Evolutionary conservation across 2,113 vertebrate genomes (phyloP).

Genomic region (Zosterops borbonicus): DNA sequence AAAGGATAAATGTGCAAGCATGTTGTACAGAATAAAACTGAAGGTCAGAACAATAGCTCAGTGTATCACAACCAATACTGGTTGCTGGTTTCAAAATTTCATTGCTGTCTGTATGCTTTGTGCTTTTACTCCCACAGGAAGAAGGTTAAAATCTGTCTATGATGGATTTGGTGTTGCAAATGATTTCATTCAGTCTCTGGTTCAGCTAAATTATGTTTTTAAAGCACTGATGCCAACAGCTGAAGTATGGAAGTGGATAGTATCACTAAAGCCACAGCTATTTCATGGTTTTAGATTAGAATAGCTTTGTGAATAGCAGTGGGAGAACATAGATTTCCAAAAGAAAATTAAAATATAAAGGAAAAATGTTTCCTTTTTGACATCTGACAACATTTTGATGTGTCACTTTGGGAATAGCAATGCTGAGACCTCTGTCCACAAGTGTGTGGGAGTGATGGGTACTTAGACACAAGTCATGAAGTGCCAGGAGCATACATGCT

Average conservation of each 20-base stretch:
- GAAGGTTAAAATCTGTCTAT: background rate
- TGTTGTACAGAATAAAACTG: background rate
- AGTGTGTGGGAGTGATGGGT: background rate
- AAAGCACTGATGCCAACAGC: background rate
- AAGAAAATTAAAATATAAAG: background rate
- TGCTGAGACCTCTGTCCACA: background rate
- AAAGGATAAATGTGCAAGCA: too few species aligned
- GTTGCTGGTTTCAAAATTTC: background rate
- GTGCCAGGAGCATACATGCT: background rate
- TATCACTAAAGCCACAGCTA: background rate
- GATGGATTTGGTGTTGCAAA: background rate
- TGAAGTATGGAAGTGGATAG: background rate
- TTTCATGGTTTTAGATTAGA: background rate
- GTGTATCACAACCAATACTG: background rate
- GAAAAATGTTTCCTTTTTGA: background rate
- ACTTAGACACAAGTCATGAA: background rate
- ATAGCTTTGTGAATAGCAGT: background rate
- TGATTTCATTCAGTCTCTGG: background rate
- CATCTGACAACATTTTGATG: background rate
- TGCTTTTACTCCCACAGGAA: background rate
- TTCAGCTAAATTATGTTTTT: background rate
- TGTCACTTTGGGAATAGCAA: background rate
- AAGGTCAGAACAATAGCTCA: background rate
- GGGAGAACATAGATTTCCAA: background rate
- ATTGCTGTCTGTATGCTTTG: background rate